Percentiles rank a stretch among this genome's conserved stretches.
Conservation (phyloP, 2,888 invertebrate genomes). For the Troides aeacus region DNA sequence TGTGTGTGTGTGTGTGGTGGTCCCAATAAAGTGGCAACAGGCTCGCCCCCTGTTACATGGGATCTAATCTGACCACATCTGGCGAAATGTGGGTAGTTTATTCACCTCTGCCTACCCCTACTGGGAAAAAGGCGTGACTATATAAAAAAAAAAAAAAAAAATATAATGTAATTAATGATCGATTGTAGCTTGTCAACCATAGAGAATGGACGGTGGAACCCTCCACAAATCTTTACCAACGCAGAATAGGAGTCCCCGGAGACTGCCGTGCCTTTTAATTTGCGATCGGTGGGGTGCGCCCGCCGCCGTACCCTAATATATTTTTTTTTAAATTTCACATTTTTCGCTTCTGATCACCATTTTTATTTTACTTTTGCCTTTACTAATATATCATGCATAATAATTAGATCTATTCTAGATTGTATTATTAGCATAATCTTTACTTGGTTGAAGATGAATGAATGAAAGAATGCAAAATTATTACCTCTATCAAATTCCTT, state of each 20-base stretch:
- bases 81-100: too few species aligned
- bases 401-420: neutral
- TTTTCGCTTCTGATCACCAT: constrained; percentile 12
- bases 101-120: too few species aligned
- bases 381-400: neutral
- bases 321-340: constrained; percentile 42
- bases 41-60: too few species aligned
- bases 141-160: too few species aligned
- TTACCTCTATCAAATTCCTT: neutral
- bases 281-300: constrained; percentile 71
- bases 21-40: too few species aligned
- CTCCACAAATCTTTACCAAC: constrained; percentile 70
- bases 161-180: constrained; percentile 78
- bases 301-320: constrained; percentile 42
- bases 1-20: too few species aligned
- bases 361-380: neutral
- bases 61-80: too few species aligned
- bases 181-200: constrained; percentile 67
- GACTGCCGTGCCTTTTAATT: constrained; percentile 76
- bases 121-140: too few species aligned
- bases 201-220: constrained; percentile 55
- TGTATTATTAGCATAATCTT: neutral
- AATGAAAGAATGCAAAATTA: too few species aligned
- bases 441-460: neutral
- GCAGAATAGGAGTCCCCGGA: constrained; percentile 65